Percentiles rank a stretch among this genome's conserved stretches.
phyloP scores from a whole-genome alignment of 2,113 vertebrate genomes.

The Channa maculata region DNA sequence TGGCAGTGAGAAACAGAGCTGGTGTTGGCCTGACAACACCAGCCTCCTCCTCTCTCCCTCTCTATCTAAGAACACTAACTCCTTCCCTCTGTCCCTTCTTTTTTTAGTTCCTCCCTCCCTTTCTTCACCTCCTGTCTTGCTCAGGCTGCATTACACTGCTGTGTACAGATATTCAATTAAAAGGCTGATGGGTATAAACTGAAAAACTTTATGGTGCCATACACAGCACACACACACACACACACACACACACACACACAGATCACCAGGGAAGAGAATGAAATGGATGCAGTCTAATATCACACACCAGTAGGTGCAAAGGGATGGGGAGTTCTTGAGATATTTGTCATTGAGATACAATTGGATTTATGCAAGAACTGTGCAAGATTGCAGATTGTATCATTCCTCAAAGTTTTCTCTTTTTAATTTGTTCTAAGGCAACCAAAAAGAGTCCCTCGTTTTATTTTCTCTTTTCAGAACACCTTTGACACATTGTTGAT shows the following conservation, averaged over 20 bases:
- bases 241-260: slow-evolving; percentile 9
- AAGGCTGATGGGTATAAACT: slow-evolving; percentile 44
- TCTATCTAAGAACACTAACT: not conserved
- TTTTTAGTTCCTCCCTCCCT: slow-evolving; percentile 6
- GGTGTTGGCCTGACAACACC: slow-evolving; percentile 66
- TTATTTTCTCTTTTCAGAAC: slow-evolving; percentile 5
- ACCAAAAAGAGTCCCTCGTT: not conserved
- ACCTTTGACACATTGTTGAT: no score
- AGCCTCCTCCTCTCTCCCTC: slow-evolving; percentile 7
- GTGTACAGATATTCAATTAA: slow-evolving; percentile 74
- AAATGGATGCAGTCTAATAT: slow-evolving; percentile 42
- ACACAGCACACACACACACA: no score
- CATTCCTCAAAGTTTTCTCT: not conserved
- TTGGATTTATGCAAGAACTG: slow-evolving; percentile 20
- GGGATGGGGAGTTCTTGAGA: slow-evolving; percentile 17
- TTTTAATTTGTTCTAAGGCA: not conserved
- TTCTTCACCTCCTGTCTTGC: slow-evolving; percentile 18
- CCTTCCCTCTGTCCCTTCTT: slow-evolving; percentile 17
- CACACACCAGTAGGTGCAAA: slow-evolving; percentile 39
- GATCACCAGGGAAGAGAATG: not conserved
- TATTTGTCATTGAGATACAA: slow-evolving; percentile 24
- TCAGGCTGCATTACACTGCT: slow-evolving; percentile 51
- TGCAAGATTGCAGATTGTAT: slow-evolving; percentile 11
- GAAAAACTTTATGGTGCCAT: slow-evolving; percentile 23
- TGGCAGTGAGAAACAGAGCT: slow-evolving; percentile 59